Evolutionary conservation across 2,113 vertebrate species (phyloP).

Genomic region (Hassar affinis): DNA sequence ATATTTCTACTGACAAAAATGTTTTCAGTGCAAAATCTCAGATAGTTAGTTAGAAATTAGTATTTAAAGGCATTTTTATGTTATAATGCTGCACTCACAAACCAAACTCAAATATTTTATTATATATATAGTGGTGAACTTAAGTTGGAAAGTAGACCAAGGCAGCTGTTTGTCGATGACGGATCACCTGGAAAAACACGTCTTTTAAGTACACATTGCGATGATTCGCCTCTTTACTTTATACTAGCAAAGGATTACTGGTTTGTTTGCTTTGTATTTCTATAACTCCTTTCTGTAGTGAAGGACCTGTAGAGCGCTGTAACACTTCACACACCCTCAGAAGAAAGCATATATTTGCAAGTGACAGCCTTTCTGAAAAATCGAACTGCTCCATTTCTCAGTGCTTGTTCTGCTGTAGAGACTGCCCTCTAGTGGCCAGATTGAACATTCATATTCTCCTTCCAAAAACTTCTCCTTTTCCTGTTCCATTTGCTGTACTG

Average conservation of each 20-base stretch:
- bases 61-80: too few species aligned
- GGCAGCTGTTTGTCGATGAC: neutral
- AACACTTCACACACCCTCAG: neutral
- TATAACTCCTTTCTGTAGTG: neutral
- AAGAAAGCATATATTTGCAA: neutral
- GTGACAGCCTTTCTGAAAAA: neutral
- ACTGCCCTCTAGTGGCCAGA: constrained; percentile 33
- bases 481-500: neutral
- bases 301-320: neutral
- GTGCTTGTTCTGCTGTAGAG: neutral
- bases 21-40: too few species aligned
- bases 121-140: too few species aligned
- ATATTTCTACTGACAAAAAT: too few species aligned
- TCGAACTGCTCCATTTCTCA: neutral
- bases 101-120: too few species aligned
- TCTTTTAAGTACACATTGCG: neutral
- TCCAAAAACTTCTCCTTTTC: neutral
- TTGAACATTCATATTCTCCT: neutral
- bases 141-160: neutral
- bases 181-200: neutral
- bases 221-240: neutral
- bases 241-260: too few species aligned
- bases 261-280: neutral
- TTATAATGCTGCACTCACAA: too few species aligned
- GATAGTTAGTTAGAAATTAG: too few species aligned